Conservation (phyloP, 2,888 invertebrate species). For the Sminthurides aquaticus region DNA sequence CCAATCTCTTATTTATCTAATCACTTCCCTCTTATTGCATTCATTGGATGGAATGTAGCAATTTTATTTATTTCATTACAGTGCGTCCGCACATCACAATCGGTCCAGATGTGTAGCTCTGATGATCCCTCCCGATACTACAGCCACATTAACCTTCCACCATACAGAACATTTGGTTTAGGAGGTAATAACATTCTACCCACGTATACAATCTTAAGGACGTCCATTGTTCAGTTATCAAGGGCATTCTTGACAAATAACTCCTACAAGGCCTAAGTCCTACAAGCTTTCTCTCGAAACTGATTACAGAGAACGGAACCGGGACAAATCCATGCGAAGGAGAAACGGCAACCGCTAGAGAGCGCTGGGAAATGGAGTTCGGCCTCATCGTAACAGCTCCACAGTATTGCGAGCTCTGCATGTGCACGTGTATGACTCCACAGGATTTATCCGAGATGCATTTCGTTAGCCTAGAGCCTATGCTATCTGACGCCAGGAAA, state of each 20-base stretch:
- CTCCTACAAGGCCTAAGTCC: too few relatives aligned
- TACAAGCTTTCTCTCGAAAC: too few relatives aligned
- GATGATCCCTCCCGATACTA: not conserved
- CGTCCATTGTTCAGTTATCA: too few relatives aligned
- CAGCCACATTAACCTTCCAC: constrained; percentile 1
- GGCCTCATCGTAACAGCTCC: constrained; percentile 17
- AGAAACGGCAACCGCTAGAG: constrained; percentile 1
- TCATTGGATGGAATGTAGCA: too few relatives aligned
- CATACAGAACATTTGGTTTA: not conserved
- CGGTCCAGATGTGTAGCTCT: constrained; percentile 19
- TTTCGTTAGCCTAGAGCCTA: constrained; percentile 16
- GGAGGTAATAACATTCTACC: too few relatives aligned
- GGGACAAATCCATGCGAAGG: constrained; percentile 8
- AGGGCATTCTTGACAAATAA: not conserved
- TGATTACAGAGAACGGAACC: too few relatives aligned
- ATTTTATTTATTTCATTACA: constrained; percentile 7
- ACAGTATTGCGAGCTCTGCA: constrained; percentile 24
- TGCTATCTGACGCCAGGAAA: constrained; percentile 14
- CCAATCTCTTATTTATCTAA: not conserved
- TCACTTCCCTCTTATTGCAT: not conserved
- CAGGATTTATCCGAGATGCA: constrained; percentile 6
- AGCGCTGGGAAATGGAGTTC: constrained; percentile 25
- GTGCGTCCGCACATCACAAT: constrained; percentile 15
- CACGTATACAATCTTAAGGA: too few relatives aligned
- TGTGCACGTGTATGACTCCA: constrained; percentile 21